phyloP scores from a whole-genome alignment of 1,140 invertebrate genomes.

The Ceratitis capitata region DNA sequence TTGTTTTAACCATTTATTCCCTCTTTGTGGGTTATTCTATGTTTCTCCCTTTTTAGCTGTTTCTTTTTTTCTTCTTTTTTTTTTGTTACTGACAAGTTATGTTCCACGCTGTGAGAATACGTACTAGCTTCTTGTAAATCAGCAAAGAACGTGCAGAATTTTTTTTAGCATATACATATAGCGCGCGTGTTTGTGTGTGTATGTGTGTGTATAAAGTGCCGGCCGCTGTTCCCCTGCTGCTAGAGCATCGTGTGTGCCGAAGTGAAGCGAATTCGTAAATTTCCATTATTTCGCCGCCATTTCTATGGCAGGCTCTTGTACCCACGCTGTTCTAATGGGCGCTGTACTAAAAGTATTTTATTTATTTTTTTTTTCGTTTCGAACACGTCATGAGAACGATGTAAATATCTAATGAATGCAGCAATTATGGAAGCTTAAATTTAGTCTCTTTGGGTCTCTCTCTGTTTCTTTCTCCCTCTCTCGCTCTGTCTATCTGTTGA shows the following conservation, averaged over 20 bases:
- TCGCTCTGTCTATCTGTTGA: background rate
- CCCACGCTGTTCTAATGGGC: background rate
- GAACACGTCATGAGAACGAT: background rate
- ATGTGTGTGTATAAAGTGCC: background rate
- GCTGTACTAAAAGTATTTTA: background rate
- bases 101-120: background rate
- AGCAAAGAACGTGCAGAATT: background rate
- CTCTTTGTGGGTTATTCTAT: background rate
- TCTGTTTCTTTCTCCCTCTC: background rate
- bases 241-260: background rate
- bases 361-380: background rate
- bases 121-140: background rate
- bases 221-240: background rate
- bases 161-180: no score
- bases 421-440: background rate
- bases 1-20: background rate
- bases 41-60: background rate
- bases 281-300: constrained; percentile 12
- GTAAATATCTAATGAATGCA: background rate
- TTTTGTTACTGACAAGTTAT: background rate
- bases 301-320: background rate
- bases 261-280: constrained; percentile 11
- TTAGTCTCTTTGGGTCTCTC: no score
- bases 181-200: no score
- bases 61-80: background rate